Evolutionary conservation across 2,113 vertebrate species (phyloP).

Genomic region (Quiscalus mexicanus): DNA sequence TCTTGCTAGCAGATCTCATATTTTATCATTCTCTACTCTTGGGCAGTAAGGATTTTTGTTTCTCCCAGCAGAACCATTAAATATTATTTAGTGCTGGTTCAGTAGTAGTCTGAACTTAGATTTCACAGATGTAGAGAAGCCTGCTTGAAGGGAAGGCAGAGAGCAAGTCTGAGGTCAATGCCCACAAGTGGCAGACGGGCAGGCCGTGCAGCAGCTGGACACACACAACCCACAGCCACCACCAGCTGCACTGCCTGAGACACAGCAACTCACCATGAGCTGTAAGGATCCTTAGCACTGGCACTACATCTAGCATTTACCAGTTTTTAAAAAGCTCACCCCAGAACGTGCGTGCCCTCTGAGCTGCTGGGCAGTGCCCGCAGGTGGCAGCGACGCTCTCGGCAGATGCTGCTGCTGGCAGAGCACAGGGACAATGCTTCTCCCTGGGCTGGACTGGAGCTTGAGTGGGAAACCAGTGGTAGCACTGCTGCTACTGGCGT

Average conservation of each 20-base stretch:
- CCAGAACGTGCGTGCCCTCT: neutral
- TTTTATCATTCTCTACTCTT: neutral
- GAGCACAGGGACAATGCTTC: neutral
- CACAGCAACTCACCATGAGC: neutral
- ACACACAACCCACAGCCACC: neutral
- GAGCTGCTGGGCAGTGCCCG: neutral
- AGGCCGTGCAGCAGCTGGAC: neutral
- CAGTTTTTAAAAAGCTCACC: accelerated
- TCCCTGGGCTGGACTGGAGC: neutral
- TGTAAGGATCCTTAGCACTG: neutral
- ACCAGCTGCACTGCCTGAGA: neutral
- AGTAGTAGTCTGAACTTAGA: neutral
- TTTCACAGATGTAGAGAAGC: neutral
- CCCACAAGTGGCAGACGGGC: neutral
- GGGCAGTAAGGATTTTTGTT: neutral
- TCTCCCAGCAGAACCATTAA: neutral
- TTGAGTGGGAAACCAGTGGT: neutral
- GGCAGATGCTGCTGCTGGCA: neutral
- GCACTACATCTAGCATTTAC: accelerated
- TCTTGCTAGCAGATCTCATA: neutral
- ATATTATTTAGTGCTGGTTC: neutral
- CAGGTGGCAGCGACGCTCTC: accelerated
- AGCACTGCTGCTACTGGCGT: neutral
- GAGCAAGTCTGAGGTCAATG: neutral
- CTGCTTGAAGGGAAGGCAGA: neutral